Base-by-base conservation (phyloP, 2,113 vertebrate species). In the Apteryx owenii region DNA sequence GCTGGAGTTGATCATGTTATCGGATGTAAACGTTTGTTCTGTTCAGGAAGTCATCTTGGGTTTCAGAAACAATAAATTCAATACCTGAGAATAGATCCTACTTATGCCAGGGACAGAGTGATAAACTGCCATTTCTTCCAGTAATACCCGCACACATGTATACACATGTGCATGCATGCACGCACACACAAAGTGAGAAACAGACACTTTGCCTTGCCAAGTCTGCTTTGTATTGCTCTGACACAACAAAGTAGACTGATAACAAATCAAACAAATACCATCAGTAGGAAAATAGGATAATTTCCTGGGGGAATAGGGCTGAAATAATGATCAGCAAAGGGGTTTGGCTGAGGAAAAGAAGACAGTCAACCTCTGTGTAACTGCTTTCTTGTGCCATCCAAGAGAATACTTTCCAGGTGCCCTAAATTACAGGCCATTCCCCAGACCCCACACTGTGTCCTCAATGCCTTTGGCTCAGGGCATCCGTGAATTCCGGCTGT, bases 101-200 rank as follows among this genome's bases (percentile, higher is more conserved):
- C 29, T 65, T 62, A 40, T 75, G 44, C 7, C 50, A 70, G 17
- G 44, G 22, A 5, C 17, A 69, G 8, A 15, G 14, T 42, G 76
- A 65, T 53, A 79, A 94, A 46, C 10, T 31, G 7, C 5, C 23
- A 65, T 73, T 73, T 62, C 81, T 92, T 66, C n/a, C 9, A 62
- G 13, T 70, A 44, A 44, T n/a, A 44, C 11, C 33, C 78, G 29
- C 16, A 6, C 0, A 6, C 0, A 0, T 3, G 1, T 51, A 25
- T 26, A 23, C 19, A 58, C 18, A 64, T 4, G 10, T 6, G 7
- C 12, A 31, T 19, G 42, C 36, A 60, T 13, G 42, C 42, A 40
- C 16, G 21, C 21, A 58, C 2, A 21, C 18, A 40, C 21, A 48
- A 77, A 64, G 14, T 20, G 70, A 61, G 19, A 69, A 73, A 53